Evolutionary conservation across 1,140 invertebrate species (phyloP), one percentile per base, ranked within the genome.

Genomic region (Ceratina australensis): DNA sequence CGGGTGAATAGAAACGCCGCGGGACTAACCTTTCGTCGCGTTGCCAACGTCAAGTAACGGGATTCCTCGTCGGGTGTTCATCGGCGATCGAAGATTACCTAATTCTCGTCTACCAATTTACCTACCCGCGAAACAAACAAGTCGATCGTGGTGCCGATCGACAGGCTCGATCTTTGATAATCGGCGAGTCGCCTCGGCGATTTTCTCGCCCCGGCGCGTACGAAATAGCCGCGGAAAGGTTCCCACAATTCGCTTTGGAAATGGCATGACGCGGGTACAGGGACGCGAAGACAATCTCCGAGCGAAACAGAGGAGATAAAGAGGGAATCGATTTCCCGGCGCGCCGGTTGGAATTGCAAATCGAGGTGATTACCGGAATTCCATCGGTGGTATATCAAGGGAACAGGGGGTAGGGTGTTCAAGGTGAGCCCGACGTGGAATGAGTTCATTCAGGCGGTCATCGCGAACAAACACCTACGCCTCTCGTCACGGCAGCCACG

Each of bases 321-420:
- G 50, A 71, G 69, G 28, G 64, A 75, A 69, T 77, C 78, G 65
- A 80, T 83, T 68, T 76, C 60, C 64, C 15, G 16, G 57, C 28
- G 26, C 15, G 16, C 64, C 28, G 26, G 33, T 7, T 64, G 73
- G 72, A 79, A 77, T 77, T 66, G 78, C 73, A 83, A 84, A 83
- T 84, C 52, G 68, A 61, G 49, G 3, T 73, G 81, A 83, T 84
- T 84, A 84, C 54, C 42, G 20, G 72, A 72, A 80, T 83, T 75
- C 73, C 59, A 54, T 61, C 72, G 81, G 64, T 15, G 18, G 33
- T 33, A 33, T 72, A 80, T 77, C 78, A 63, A 42, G 1, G 49
- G 59, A 72, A 75, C 65, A 72, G 2, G 33, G 33, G 33, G 33
- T 33, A 7, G 63, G 24, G 42, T 50, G 57, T 74, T 72, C 64